phyloP scores from a whole-genome alignment of 2,888 invertebrate species.

The Rhopalosiphum nymphaeae region DNA sequence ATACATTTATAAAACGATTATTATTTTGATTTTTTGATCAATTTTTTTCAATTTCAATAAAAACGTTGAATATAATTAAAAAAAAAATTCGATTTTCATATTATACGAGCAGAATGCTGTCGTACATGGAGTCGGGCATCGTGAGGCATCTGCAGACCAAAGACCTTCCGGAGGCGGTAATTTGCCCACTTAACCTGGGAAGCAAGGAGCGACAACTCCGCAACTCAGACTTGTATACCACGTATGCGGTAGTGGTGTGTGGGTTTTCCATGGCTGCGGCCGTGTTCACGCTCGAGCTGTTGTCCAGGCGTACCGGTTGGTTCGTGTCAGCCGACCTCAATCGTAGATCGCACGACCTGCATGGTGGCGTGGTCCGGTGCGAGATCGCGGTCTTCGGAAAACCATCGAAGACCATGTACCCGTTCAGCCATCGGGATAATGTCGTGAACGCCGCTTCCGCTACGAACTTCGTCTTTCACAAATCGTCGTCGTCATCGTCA shows the following conservation, averaged over 20 bases:
- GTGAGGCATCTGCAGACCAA: conserved; percentile 77
- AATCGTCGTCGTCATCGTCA: conserved; percentile 69
- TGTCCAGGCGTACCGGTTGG: conserved; percentile 66
- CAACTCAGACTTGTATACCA: conserved; percentile 83
- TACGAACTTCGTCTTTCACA: conserved; percentile 74
- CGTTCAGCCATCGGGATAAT: conserved; percentile 62
- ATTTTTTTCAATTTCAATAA: too few relatives aligned
- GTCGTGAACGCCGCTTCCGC: conserved; percentile 39
- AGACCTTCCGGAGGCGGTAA: conserved; percentile 80
- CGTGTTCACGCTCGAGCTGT: conserved; percentile 78
- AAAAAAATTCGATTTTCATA: neutral
- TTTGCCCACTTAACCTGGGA: conserved; percentile 85
- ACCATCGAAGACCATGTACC: conserved; percentile 52
- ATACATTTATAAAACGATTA: too few relatives aligned
- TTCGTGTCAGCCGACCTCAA: conserved; percentile 22
- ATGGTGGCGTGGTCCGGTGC: neutral
- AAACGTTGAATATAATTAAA: neutral
- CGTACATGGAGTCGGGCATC: conserved; percentile 82
- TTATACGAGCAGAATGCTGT: conserved; percentile 73
- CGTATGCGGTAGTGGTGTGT: conserved; percentile 81
- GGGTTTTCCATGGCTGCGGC: conserved; percentile 78
- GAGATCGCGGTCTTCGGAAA: conserved; percentile 46
- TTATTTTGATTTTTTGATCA: too few relatives aligned
- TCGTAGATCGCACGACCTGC: neutral
- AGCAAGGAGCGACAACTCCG: conserved; percentile 83